phyloP scores from a whole-genome alignment of 2,797 vertebrate species.

The Crenuchus spilurus region DNA sequence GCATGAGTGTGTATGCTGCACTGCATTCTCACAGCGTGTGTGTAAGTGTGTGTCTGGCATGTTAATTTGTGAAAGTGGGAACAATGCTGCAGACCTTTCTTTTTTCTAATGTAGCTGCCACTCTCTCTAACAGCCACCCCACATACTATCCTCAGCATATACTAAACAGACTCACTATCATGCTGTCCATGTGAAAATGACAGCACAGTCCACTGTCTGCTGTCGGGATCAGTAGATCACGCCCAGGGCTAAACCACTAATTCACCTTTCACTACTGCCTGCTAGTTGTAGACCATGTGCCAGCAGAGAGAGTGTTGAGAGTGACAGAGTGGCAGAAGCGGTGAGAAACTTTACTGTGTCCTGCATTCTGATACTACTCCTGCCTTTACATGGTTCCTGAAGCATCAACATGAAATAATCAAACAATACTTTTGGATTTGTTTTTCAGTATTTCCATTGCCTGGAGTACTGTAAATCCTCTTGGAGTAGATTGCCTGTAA shows the following conservation, averaged over 20 bases:
- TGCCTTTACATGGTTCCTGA: too few species aligned
- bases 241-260: slow-evolving; percentile 16
- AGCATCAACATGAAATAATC: too few species aligned
- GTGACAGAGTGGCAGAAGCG: background rate
- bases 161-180: background rate
- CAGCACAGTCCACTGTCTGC: background rate
- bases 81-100: slow-evolving; percentile 21
- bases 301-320: slow-evolving; percentile 20
- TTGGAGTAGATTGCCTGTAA: too few species aligned
- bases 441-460: too few species aligned
- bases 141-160: background rate
- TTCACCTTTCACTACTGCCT: slow-evolving; percentile 7
- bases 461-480: too few species aligned
- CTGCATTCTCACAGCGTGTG: slow-evolving; percentile 31
- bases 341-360: slow-evolving; percentile 7
- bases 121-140: too few species aligned
- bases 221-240: background rate
- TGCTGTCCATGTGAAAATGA: slow-evolving; percentile 1
- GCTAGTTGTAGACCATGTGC: background rate
- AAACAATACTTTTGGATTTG: too few species aligned
- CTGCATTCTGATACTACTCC: background rate
- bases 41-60: slow-evolving; percentile 36
- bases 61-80: slow-evolving; percentile 25
- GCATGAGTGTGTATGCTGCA: slow-evolving; percentile 25
- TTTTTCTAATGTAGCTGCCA: background rate